These are phyloP conservation scores for Neodiprion lecontei DNA, from an alignment of 1,140 invertebrate genomes.

Conservation along the genomic window DNA sequence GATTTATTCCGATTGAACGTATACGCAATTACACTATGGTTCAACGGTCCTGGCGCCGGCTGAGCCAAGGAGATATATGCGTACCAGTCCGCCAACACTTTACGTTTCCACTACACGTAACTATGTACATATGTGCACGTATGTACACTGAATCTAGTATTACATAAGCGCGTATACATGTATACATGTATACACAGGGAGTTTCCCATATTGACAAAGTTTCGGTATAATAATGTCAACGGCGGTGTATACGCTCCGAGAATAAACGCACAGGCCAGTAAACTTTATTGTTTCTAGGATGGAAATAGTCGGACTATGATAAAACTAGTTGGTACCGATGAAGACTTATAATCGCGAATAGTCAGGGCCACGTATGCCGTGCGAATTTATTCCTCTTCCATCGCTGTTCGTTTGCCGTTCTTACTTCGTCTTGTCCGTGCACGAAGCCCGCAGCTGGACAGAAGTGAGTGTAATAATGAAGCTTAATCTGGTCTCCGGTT, in stretches of 20 bases:
- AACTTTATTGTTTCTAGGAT: too few relatives aligned
- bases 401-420: background rate
- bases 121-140: background rate
- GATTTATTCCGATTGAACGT: conserved; percentile 7
- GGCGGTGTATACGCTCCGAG: background rate
- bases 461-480: background rate
- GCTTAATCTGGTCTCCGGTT: background rate
- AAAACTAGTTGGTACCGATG: too few relatives aligned
- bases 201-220: conserved; percentile 7
- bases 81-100: background rate
- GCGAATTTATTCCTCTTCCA: background rate
- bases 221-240: background rate
- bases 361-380: background rate
- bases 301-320: too few relatives aligned
- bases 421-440: too few relatives aligned
- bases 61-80: conserved; percentile 4
- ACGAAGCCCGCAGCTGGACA: background rate
- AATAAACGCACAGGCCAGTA: too few relatives aligned
- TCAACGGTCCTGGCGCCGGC: conserved; percentile 6
- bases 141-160: background rate
- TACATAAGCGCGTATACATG: background rate
- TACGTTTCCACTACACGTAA: background rate
- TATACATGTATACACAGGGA: background rate
- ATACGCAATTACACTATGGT: conserved; percentile 5
- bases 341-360: background rate